A percentile compares a stretch with the other conserved stretches of the same genome.
These are phyloP conservation scores for Aricia agestis DNA, from an alignment of 1,140 invertebrate species.

Conservation along the genomic window DNA sequence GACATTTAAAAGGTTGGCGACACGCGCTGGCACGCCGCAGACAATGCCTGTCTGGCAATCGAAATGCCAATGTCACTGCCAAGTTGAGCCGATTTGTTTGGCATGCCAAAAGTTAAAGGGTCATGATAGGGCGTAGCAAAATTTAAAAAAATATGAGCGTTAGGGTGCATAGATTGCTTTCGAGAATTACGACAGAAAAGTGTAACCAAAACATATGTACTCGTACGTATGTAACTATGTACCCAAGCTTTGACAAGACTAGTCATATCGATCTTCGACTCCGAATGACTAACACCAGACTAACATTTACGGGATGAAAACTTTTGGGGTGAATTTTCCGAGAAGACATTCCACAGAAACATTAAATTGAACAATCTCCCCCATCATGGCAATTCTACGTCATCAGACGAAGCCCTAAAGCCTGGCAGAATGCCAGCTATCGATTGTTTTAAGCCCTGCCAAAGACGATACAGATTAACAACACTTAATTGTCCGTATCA, in stretches of 20 bases:
- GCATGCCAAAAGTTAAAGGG: neutral
- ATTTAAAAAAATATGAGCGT: neutral
- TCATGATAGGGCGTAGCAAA: neutral
- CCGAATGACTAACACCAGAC: too few relatives aligned
- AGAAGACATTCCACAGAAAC: too few relatives aligned
- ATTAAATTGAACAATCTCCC: neutral
- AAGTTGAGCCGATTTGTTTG: neutral
- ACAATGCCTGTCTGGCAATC: constrained; percentile 8
- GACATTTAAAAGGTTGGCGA: constrained; percentile 7
- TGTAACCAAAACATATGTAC: too few relatives aligned
- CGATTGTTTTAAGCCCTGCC: neutral
- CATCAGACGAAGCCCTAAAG: neutral
- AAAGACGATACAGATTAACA: neutral
- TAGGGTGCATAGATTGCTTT: too few relatives aligned
- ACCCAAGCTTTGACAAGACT: too few relatives aligned
- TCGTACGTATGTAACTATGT: too few relatives aligned
- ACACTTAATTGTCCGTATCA: neutral
- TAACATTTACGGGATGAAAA: too few relatives aligned
- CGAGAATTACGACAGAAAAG: too few relatives aligned
- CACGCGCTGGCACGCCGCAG: neutral
- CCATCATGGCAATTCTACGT: neutral
- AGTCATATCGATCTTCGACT: too few relatives aligned
- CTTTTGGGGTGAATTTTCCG: too few relatives aligned
- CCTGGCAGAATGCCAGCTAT: neutral
- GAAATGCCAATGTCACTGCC: constrained; percentile 6